Conservation (phyloP, 2,113 vertebrate species). For the Cromileptes altivelis region DNA sequence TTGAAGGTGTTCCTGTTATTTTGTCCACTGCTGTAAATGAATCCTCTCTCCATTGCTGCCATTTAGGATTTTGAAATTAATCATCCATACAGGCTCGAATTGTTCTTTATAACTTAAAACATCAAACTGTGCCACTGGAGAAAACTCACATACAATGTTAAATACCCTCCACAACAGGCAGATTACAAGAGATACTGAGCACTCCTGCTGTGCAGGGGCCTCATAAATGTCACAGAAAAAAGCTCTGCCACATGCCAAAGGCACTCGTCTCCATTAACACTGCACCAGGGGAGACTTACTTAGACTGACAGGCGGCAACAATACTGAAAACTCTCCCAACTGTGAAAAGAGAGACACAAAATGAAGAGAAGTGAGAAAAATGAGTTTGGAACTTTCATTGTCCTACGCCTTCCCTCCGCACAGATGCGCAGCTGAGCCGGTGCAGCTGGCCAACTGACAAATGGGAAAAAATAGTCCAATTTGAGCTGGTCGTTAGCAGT, state of each 20-base stretch:
- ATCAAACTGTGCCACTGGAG: conserved; percentile 40
- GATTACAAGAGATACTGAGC: conserved; percentile 72
- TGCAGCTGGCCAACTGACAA: conserved; percentile 93
- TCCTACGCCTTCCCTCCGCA: conserved; percentile 84
- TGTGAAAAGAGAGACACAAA: conserved; percentile 78
- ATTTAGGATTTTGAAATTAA: neutral
- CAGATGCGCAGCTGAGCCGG: conserved; percentile 89
- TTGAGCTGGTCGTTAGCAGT: conserved; percentile 93
- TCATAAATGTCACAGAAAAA: conserved; percentile 76
- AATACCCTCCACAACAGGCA: conserved; percentile 65
- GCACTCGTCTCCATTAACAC: conserved; percentile 77
- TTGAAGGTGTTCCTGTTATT: neutral
- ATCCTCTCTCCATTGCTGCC: neutral
- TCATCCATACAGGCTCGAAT: neutral
- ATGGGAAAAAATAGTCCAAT: conserved; percentile 95
- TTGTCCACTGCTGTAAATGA: neutral
- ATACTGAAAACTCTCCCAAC: conserved; percentile 76
- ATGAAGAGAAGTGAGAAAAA: conserved; percentile 88
- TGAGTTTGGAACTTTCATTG: conserved; percentile 87
- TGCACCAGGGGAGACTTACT: conserved; percentile 66
- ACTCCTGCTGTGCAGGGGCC: conserved; percentile 65
- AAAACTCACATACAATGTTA: conserved; percentile 59
- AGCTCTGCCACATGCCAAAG: conserved; percentile 79
- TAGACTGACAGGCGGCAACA: conserved; percentile 78
- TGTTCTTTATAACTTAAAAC: conserved; percentile 42